Evolutionary conservation across 2,888 invertebrate genomes (phyloP).

Genomic region (Sinelater perroti): DNA sequence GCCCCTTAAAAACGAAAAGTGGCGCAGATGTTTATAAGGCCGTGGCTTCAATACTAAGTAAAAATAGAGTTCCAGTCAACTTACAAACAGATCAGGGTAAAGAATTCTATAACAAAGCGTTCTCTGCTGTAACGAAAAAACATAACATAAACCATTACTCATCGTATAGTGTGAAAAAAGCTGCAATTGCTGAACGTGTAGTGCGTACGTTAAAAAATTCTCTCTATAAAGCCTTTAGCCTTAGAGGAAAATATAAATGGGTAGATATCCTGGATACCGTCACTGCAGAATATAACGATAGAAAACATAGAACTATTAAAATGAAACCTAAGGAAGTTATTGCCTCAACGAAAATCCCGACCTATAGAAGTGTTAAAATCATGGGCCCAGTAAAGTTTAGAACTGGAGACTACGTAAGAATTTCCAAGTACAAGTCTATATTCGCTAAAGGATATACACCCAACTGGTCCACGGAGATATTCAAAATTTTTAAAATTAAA

Average conservation of each 20-base stretch:
- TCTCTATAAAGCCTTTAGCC: slow-evolving; percentile 16
- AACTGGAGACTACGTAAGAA: background rate
- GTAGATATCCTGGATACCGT: slow-evolving; percentile 34
- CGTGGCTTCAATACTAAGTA: slow-evolving; percentile 36
- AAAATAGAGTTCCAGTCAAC: slow-evolving; percentile 39
- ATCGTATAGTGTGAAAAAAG: slow-evolving; percentile 37
- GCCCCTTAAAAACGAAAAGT: slow-evolving; percentile 50
- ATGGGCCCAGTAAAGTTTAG: background rate
- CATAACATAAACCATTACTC: slow-evolving; percentile 40
- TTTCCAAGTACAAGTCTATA: background rate
- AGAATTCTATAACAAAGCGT: slow-evolving; percentile 47
- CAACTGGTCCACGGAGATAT: slow-evolving; percentile 7
- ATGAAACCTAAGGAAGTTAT: slow-evolving; percentile 51
- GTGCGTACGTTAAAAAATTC: slow-evolving; percentile 30
- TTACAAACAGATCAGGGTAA: slow-evolving; percentile 46
- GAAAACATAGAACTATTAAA: slow-evolving; percentile 51
- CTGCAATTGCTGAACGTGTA: slow-evolving; percentile 40
- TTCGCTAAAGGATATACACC: slow-evolving; percentile 7
- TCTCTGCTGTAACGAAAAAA: slow-evolving; percentile 42
- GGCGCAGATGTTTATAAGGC: slow-evolving; percentile 43
- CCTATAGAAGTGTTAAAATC: slow-evolving; percentile 35
- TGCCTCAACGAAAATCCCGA: slow-evolving; percentile 24
- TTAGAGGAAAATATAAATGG: slow-evolving; percentile 41
- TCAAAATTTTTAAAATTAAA: background rate
- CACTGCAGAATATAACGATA: slow-evolving; percentile 49